Percentiles rank a stretch among this genome's conserved stretches.
Conservation (phyloP, 1,140 invertebrate species). For the Drosophila ironensis region DNA sequence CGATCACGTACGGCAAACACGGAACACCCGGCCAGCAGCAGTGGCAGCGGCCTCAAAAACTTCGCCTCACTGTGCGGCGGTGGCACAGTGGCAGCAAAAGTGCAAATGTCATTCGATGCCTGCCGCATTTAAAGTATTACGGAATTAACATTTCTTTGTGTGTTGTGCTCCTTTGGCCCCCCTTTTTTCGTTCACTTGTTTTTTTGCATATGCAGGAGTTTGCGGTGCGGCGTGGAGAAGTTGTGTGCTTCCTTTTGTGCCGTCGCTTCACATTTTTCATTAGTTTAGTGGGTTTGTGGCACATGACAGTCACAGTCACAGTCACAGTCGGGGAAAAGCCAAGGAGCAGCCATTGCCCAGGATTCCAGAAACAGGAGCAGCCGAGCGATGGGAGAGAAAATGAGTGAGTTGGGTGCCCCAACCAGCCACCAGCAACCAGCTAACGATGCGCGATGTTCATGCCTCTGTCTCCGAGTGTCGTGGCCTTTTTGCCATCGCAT, state of each 20-base stretch:
- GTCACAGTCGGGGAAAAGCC: constrained; percentile 46
- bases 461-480: constrained; percentile 25
- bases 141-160: constrained; percentile 80
- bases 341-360: constrained; percentile 44
- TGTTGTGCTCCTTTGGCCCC: constrained; percentile 29
- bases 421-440: too few species aligned
- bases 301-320: constrained; percentile 79
- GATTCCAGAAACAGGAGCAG: constrained; percentile 25
- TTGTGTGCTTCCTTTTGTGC: constrained; percentile 79
- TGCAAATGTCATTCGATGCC: constrained; percentile 79
- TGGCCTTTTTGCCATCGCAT: constrained; percentile 39
- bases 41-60: not conserved
- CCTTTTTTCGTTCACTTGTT: not conserved
- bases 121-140: constrained; percentile 80
- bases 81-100: constrained; percentile 72
- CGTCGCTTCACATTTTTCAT: constrained; percentile 80
- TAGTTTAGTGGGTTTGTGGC: constrained; percentile 80
- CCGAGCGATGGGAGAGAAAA: constrained; percentile 7
- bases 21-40: too few species aligned
- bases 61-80: constrained; percentile 59
- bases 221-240: constrained; percentile 58
- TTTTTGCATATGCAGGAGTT: constrained; percentile 19
- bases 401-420: too few species aligned
- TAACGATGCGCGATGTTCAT: constrained; percentile 41
- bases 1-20: constrained; percentile 57